Percentiles rank a stretch among this genome's conserved stretches.
Evolutionary conservation across 1,140 invertebrate species (phyloP).

Genomic region (Glossosoma conforme): DNA sequence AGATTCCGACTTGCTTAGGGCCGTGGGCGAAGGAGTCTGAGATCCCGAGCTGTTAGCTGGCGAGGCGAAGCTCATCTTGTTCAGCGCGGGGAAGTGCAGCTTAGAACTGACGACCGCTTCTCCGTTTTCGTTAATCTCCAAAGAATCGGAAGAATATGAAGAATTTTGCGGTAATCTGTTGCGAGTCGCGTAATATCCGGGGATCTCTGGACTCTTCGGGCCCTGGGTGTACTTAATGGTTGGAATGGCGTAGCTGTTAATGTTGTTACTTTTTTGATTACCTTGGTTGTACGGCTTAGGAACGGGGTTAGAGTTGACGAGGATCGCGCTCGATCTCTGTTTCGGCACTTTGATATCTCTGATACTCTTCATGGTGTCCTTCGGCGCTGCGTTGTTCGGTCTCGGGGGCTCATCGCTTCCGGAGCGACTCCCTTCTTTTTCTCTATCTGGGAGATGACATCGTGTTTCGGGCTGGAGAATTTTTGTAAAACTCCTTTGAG

Average conservation of each 20-base stretch:
- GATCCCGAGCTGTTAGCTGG: slow-evolving; percentile 37
- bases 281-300: slow-evolving; percentile 7
- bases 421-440: slow-evolving; percentile 32
- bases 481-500: slow-evolving; percentile 49
- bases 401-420: slow-evolving; percentile 6
- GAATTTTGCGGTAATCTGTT: neutral
- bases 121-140: slow-evolving; percentile 39
- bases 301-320: slow-evolving; percentile 9
- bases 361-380: neutral
- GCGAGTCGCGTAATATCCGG: neutral
- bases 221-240: slow-evolving; percentile 24
- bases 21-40: slow-evolving; percentile 38
- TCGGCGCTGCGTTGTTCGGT: neutral
- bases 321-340: slow-evolving; percentile 5
- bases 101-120: slow-evolving; percentile 43
- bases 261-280: neutral
- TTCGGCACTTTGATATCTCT: neutral
- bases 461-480: slow-evolving; percentile 38
- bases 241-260: slow-evolving; percentile 10
- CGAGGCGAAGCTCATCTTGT: slow-evolving; percentile 33
- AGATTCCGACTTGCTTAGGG: slow-evolving; percentile 71
- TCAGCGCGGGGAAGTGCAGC: slow-evolving; percentile 39
- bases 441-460: slow-evolving; percentile 38
- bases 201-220: slow-evolving; percentile 5
- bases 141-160: slow-evolving; percentile 31